Evolutionary conservation across 2,888 invertebrate species (phyloP).

Genomic region (Drosophila heteroneura): DNA sequence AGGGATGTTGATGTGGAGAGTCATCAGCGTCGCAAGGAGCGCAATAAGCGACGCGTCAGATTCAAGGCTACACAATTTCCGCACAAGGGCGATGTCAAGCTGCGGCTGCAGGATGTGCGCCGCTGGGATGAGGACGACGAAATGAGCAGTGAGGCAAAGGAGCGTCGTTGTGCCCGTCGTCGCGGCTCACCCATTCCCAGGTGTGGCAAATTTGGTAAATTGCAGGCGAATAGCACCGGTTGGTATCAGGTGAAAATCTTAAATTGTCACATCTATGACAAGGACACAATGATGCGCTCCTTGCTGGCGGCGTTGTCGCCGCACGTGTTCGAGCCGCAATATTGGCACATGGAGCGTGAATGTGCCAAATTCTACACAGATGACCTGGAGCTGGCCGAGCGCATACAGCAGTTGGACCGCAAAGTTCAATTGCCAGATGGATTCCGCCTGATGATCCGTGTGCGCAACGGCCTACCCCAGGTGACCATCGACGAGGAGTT

Average conservation of each 20-base stretch:
- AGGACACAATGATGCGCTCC: slow-evolving; percentile 88
- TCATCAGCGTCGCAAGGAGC: slow-evolving; percentile 76
- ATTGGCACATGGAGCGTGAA: slow-evolving; percentile 88
- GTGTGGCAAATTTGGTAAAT: not conserved
- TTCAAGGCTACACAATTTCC: slow-evolving; percentile 81
- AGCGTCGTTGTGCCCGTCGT: not conserved
- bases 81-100: slow-evolving; percentile 49
- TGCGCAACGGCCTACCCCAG: slow-evolving; percentile 88
- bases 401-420: slow-evolving; percentile 88
- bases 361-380: slow-evolving; percentile 92
- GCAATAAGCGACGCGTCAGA: slow-evolving; percentile 83
- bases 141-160: slow-evolving; percentile 64
- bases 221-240: not conserved
- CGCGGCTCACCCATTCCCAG: not conserved
- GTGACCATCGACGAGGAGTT: slow-evolving; percentile 88
- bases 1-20: slow-evolving; percentile 71
- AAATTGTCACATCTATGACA: slow-evolving; percentile 91
- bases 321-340: slow-evolving; percentile 89
- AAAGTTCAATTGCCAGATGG: slow-evolving; percentile 91
- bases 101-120: slow-evolving; percentile 59
- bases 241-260: slow-evolving; percentile 85
- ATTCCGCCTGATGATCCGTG: slow-evolving; percentile 88
- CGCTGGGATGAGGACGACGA: slow-evolving; percentile 84
- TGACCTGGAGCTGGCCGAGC: slow-evolving; percentile 90
- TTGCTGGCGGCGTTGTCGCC: slow-evolving; percentile 89